These are phyloP conservation scores for Caenorhabditis inopinata DNA, from an alignment of 1,140 invertebrate genomes.

Conservation along the genomic window DNA sequence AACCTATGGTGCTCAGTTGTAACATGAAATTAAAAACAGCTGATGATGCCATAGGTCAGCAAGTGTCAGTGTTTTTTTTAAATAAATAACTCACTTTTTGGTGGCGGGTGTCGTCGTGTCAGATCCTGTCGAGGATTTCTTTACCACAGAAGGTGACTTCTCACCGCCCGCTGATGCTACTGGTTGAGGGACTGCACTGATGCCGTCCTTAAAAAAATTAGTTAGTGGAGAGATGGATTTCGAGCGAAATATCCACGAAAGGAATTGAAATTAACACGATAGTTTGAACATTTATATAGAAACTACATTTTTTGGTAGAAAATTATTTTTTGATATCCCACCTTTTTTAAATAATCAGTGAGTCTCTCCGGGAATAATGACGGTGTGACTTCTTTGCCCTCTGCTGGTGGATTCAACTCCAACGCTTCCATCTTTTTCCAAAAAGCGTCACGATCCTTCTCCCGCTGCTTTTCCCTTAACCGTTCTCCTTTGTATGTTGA, in stretches of 20 bases:
- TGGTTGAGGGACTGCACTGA: not conserved
- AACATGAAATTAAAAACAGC: too few species aligned
- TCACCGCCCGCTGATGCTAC: not conserved
- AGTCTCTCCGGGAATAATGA: not conserved
- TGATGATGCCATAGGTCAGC: too few species aligned
- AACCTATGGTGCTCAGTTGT: too few species aligned
- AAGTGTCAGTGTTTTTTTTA: too few species aligned
- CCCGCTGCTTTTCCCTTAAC: slow-evolving; percentile 63
- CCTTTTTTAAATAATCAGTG: slow-evolving; percentile 6
- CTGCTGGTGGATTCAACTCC: slow-evolving; percentile 52
- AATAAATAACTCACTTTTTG: slow-evolving; percentile 2
- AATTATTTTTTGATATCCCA: too few species aligned
- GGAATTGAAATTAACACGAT: too few species aligned
- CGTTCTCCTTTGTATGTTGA: slow-evolving; percentile 65
- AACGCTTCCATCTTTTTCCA: slow-evolving; percentile 60
- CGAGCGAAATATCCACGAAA: too few species aligned
- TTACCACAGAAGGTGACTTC: not conserved
- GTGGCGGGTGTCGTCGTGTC: not conserved
- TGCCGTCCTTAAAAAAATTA: not conserved
- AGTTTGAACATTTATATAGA: too few species aligned
- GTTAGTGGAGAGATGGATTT: too few species aligned
- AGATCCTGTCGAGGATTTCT: slow-evolving; percentile 9
- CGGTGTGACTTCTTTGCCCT: slow-evolving; percentile 8
- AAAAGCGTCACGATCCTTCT: slow-evolving; percentile 64
- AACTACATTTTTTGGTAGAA: too few species aligned